Percentiles rank a stretch among this genome's conserved stretches.
Evolutionary conservation across 2,113 vertebrate genomes (phyloP).

Genomic region (Reinhardtius hippoglossoides): DNA sequence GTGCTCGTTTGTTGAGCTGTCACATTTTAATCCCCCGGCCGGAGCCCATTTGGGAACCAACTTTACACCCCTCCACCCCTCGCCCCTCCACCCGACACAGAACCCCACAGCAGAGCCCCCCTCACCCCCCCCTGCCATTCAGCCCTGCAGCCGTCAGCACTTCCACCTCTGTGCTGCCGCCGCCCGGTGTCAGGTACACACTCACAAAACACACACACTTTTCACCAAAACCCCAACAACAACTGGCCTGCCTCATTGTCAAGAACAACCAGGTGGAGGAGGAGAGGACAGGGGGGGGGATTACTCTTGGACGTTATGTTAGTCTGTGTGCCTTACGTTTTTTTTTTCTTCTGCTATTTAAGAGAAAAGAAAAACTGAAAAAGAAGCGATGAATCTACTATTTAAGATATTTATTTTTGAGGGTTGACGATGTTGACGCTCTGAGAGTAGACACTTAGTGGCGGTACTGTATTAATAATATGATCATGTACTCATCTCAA

Average conservation of each 20-base stretch:
- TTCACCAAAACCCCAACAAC: slow-evolving; percentile 58
- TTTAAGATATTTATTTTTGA: slow-evolving; percentile 99
- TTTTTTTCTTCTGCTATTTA: slow-evolving; percentile 93
- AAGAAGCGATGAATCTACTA: slow-evolving; percentile 76
- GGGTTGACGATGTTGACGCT: slow-evolving; percentile 93
- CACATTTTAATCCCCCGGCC: slow-evolving; percentile 93
- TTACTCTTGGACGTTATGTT: slow-evolving; percentile 84
- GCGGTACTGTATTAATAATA: slow-evolving; percentile 97
- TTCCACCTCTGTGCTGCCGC: slow-evolving; percentile 90
- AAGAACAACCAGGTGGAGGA: slow-evolving; percentile 51
- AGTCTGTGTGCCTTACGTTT: slow-evolving; percentile 92
- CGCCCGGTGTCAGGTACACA: slow-evolving; percentile 66
- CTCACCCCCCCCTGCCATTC: slow-evolving; percentile 30
- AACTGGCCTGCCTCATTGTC: slow-evolving; percentile 68
- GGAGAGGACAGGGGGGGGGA: slow-evolving; percentile 59
- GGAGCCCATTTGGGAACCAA: slow-evolving; percentile 90
- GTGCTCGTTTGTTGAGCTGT: slow-evolving; percentile 96
- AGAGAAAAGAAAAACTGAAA: slow-evolving; percentile 62
- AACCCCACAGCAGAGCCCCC: slow-evolving; percentile 22
- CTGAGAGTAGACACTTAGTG: slow-evolving; percentile 94
- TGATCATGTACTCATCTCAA: slow-evolving; percentile 99
- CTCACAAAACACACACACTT: slow-evolving; percentile 50
- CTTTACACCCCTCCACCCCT: slow-evolving; percentile 76
- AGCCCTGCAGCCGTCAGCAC: slow-evolving; percentile 89
- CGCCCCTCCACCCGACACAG: slow-evolving; percentile 35